A percentile compares a stretch with the other conserved stretches of the same genome.
Evolutionary conservation across 2,888 invertebrate genomes (phyloP).

Genomic region (Halocaridina rubra): DNA sequence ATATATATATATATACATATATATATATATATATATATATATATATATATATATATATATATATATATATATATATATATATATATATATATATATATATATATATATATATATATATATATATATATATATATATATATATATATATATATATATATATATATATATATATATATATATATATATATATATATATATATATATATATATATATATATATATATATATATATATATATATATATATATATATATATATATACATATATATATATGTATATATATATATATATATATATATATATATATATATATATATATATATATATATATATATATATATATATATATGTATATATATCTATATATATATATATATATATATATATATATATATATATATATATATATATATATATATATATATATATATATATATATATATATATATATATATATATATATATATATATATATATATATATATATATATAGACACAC

Average conservation of each 20-base stretch:
- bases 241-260: conserved; percentile 22
- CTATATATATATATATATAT: conserved; percentile 20
- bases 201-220: conserved; percentile 5
- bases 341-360: not conserved
- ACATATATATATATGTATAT: conserved; percentile 27
- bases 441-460: conserved; percentile 6
- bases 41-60: conserved; percentile 23
- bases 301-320: conserved; percentile 21
- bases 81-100: conserved; percentile 13
- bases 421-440: conserved; percentile 33
- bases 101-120: not conserved
- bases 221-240: conserved; percentile 21
- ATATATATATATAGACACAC: not conserved
- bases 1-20: too few relatives aligned
- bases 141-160: not conserved
- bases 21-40: not conserved
- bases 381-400: conserved; percentile 42
- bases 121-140: not conserved
- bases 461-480: conserved; percentile 1
- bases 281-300: conserved; percentile 30
- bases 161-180: not conserved
- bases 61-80: conserved; percentile 13
- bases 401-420: conserved; percentile 60
- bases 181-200: conserved; percentile 1
- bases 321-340: conserved; percentile 25